Percentiles rank a stretch among this genome's conserved stretches.
Evolutionary conservation across 2,888 invertebrate genomes (phyloP).

Genomic region (Clistopyga incitator): DNA sequence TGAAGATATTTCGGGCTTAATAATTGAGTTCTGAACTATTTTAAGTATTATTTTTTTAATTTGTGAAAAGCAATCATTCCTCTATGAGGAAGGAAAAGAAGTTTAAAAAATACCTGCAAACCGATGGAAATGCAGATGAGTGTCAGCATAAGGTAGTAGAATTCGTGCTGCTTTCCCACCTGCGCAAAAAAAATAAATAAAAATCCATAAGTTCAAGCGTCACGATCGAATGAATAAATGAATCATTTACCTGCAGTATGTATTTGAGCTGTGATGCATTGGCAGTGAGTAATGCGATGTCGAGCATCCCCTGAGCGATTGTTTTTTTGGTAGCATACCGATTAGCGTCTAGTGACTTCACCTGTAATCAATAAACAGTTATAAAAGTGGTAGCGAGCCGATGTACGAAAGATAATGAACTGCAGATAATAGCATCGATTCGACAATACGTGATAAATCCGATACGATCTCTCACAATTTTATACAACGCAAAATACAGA

Average conservation of each 20-base stretch:
- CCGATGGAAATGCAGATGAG: slow-evolving; percentile 93
- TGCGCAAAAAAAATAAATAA: slow-evolving; percentile 44
- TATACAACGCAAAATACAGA: neutral
- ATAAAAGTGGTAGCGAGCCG: neutral
- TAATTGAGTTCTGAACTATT: neutral
- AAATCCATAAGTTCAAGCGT: neutral
- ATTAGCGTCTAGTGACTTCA: slow-evolving; percentile 92
- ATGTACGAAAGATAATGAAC: slow-evolving; percentile 1
- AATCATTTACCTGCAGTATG: slow-evolving; percentile 87
- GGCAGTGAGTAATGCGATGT: slow-evolving; percentile 94
- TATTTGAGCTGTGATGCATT: slow-evolving; percentile 96
- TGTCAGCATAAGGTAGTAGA: slow-evolving; percentile 92
- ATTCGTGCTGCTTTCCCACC: slow-evolving; percentile 93
- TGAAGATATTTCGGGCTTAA: neutral
- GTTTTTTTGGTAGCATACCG: slow-evolving; percentile 97
- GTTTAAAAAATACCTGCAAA: slow-evolving; percentile 88
- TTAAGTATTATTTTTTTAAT: too few relatives aligned
- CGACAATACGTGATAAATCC: slow-evolving; percentile 2
- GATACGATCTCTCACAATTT: slow-evolving; percentile 1
- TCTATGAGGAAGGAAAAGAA: neutral
- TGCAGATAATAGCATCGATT: slow-evolving; percentile 13
- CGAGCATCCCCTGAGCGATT: slow-evolving; percentile 95
- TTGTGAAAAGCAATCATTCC: neutral
- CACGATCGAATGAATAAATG: neutral
- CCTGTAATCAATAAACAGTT: slow-evolving; percentile 52